Evolutionary conservation across 2,888 invertebrate genomes (phyloP).

Genomic region (Aleiodes alternator): DNA sequence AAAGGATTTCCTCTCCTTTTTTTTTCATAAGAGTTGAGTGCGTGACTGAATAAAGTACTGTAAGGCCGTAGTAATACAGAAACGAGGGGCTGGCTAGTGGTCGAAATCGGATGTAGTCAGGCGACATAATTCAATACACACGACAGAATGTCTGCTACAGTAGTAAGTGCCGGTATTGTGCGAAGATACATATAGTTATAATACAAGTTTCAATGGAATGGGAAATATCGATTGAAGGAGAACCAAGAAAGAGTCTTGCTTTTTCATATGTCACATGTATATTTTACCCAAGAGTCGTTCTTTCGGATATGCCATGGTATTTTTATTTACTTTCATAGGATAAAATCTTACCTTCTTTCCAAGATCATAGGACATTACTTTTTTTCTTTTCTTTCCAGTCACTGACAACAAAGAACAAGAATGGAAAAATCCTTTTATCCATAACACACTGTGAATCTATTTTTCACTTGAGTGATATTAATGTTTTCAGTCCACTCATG

Average conservation of each 20-base stretch:
- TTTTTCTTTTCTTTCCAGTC: neutral
- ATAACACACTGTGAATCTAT: neutral
- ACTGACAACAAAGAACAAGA: slow-evolving; percentile 6
- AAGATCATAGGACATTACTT: slow-evolving; percentile 11
- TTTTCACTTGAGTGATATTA: too few relatives aligned
- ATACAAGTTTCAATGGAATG: slow-evolving; percentile 1
- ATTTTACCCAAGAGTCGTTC: slow-evolving; percentile 13
- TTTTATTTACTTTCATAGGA: slow-evolving; percentile 24
- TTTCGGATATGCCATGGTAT: slow-evolving; percentile 9
- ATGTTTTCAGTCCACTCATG: neutral
- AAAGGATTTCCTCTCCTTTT: slow-evolving; percentile 6
- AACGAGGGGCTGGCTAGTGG: slow-evolving; percentile 32
- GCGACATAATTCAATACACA: slow-evolving; percentile 45
- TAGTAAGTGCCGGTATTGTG: slow-evolving; percentile 36
- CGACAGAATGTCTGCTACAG: slow-evolving; percentile 32
- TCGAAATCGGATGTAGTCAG: slow-evolving; percentile 47
- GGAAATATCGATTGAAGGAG: slow-evolving; percentile 36
- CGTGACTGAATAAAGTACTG: slow-evolving; percentile 16
- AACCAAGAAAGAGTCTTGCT: slow-evolving; percentile 20
- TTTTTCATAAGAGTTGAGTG: slow-evolving; percentile 6
- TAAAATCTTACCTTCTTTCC: neutral
- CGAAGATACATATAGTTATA: slow-evolving; percentile 32
- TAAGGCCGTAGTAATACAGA: slow-evolving; percentile 3
- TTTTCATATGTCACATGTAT: slow-evolving; percentile 21
- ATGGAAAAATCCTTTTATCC: slow-evolving; percentile 1